Conservation (phyloP, 1,140 invertebrate species). For the Bombyx mandarina region DNA sequence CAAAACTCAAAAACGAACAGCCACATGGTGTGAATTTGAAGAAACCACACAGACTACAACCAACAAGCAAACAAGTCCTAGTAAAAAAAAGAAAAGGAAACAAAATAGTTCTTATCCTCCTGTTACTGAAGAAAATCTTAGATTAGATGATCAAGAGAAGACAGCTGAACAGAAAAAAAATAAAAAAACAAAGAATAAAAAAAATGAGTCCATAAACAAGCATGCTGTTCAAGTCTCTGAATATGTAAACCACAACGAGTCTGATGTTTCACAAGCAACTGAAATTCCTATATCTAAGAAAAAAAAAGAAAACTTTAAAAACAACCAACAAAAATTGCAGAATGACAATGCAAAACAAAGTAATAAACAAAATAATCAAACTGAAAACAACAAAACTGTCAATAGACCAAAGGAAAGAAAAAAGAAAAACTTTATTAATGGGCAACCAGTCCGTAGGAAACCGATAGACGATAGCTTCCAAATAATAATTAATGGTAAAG, state of each 20-base stretch:
- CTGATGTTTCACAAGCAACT: not conserved
- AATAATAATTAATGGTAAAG: slow-evolving; percentile 75
- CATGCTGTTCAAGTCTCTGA: not conserved
- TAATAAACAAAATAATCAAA: slow-evolving; percentile 10
- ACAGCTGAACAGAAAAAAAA: slow-evolving; percentile 1
- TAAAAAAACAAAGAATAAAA: slow-evolving; percentile 2
- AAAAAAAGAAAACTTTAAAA: not conserved
- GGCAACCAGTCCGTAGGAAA: slow-evolving; percentile 64
- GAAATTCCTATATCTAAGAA: not conserved
- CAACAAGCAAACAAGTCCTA: slow-evolving; percentile 11
- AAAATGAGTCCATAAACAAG: not conserved
- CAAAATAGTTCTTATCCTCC: slow-evolving; percentile 2
- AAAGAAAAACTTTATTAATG: slow-evolving; percentile 32
- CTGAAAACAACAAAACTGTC: slow-evolving; percentile 26
- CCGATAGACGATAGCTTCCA: slow-evolving; percentile 65
- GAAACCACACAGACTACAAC: slow-evolving; percentile 21
- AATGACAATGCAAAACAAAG: not conserved
- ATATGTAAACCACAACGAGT: not conserved
- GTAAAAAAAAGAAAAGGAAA: slow-evolving; percentile 19
- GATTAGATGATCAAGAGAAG: not conserved
- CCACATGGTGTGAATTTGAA: slow-evolving; percentile 72
- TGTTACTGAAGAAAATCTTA: not conserved
- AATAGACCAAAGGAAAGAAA: slow-evolving; percentile 34
- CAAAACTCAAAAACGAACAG: slow-evolving; percentile 54
- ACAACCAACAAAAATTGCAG: not conserved